Percentiles rank a stretch among this genome's conserved stretches.
These are phyloP conservation scores for Lemur catta DNA, from an alignment of 2,797 vertebrate genomes.

Conservation along the genomic window DNA sequence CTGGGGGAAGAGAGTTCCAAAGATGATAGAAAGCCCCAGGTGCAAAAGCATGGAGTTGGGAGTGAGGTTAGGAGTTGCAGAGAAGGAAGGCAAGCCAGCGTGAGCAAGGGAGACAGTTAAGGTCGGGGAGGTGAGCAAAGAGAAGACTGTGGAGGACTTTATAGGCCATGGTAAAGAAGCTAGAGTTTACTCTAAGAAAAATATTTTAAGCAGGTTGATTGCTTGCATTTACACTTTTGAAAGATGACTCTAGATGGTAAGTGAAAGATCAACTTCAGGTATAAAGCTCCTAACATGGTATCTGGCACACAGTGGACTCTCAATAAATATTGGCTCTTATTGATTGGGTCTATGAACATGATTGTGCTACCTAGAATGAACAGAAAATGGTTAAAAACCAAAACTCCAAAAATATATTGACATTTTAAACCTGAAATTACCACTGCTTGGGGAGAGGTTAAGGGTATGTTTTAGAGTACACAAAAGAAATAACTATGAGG, in stretches of 20 bases:
- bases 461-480: neutral
- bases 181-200: neutral
- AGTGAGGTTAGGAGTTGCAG: neutral
- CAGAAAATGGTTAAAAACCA: neutral
- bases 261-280: neutral
- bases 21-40: neutral
- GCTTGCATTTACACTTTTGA: neutral
- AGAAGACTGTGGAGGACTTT: neutral
- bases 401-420: neutral
- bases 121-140: neutral
- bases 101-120: neutral
- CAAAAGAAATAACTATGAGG: neutral
- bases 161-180: neutral
- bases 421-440: neutral
- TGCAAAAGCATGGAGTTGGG: neutral
- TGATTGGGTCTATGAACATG: neutral
- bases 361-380: neutral
- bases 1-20: neutral
- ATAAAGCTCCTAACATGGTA: neutral
- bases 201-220: neutral
- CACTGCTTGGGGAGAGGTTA: neutral
- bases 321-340: neutral
- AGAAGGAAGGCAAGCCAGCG: neutral
- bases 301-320: neutral
- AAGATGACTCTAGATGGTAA: neutral